These are phyloP conservation scores for Porites lobata DNA, from an alignment of 92 coral and sea anemone genomes.

Conservation along the genomic window DNA sequence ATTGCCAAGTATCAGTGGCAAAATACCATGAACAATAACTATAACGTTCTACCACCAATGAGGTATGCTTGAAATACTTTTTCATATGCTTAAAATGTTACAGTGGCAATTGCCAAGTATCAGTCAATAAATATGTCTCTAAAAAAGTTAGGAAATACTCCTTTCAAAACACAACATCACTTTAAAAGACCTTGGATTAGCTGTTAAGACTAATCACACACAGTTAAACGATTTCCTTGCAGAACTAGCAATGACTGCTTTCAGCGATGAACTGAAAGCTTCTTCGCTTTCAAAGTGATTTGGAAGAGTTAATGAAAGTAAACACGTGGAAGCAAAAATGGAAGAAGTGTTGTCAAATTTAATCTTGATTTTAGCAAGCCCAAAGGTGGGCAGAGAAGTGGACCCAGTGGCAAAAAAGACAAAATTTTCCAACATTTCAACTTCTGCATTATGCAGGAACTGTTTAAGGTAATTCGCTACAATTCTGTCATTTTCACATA, in stretches of 20 bases:
- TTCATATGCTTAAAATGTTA: conserved; percentile 6
- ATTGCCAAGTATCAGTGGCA: not conserved
- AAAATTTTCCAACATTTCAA: conserved; percentile 51
- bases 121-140: conserved; percentile 10
- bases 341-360: conserved; percentile 67
- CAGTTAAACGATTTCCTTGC: conserved; percentile 67
- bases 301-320: conserved; percentile 67
- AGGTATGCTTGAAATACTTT: conserved; percentile 17
- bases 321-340: conserved; percentile 81
- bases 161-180: not conserved
- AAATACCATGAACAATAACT: not conserved
- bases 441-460: conserved; percentile 52
- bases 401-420: conserved; percentile 66
- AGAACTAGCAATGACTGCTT: conserved; percentile 52
- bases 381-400: conserved; percentile 69
- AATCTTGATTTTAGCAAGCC: conserved; percentile 63
- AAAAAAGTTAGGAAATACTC: conserved; percentile 10
- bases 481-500: conserved; percentile 46
- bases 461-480: conserved; percentile 56
- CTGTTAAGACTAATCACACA: conserved; percentile 26
- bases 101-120: conserved; percentile 23
- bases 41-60: not conserved
- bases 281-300: conserved; percentile 56
- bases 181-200: not conserved
- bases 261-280: conserved; percentile 47